Conservation (phyloP, 2,797 vertebrate genomes). For the Ceyx erithaca region DNA sequence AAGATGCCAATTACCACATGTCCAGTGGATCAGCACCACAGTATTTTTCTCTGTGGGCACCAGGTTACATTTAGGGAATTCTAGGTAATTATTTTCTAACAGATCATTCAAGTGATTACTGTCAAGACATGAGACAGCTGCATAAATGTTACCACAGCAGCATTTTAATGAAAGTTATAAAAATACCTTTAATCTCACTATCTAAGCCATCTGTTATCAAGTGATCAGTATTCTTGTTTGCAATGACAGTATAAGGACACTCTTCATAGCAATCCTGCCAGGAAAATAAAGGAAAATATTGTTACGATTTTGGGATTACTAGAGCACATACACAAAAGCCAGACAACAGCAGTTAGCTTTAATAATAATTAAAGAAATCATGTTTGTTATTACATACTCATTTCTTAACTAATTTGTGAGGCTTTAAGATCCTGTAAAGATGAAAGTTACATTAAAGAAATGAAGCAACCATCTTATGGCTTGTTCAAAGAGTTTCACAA, state of each 20-base stretch:
- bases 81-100: background rate
- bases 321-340: background rate
- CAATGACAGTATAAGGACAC: constrained; percentile 67
- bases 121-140: background rate
- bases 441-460: background rate
- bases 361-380: background rate
- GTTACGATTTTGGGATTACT: background rate
- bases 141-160: background rate
- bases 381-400: background rate
- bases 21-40: background rate
- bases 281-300: background rate
- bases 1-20: background rate
- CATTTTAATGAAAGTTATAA: background rate
- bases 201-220: constrained; percentile 81
- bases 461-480: background rate
- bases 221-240: constrained; percentile 80
- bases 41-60: background rate
- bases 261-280: constrained; percentile 87
- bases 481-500: background rate
- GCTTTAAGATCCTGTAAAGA: background rate
- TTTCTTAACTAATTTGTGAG: background rate
- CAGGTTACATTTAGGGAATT: background rate
- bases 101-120: background rate
- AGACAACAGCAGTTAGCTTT: background rate
- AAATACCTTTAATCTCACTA: constrained; percentile 84